Conservation (phyloP, 2,888 invertebrate genomes). For the Thereva unica region DNA sequence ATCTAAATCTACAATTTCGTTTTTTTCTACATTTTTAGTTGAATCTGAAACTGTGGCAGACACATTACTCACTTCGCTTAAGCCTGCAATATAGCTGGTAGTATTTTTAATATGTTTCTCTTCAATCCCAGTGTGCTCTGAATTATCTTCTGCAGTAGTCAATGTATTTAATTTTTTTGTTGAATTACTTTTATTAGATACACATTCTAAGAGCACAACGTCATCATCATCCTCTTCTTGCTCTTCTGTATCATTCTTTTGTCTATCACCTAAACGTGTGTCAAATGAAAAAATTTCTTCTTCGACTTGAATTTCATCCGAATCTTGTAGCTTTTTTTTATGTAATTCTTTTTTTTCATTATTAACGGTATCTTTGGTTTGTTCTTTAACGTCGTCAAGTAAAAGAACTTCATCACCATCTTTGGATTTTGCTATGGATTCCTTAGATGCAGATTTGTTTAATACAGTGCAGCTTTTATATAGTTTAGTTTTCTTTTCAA, state of each 20-base stretch:
- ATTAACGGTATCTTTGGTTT: slow-evolving; percentile 13
- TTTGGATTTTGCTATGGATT: slow-evolving; percentile 5
- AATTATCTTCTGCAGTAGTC: slow-evolving; percentile 17
- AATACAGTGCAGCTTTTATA: background rate
- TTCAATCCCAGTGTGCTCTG: background rate
- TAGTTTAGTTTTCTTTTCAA: slow-evolving; percentile 6
- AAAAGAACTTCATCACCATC: background rate
- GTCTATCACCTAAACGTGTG: slow-evolving; percentile 28
- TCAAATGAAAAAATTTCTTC: slow-evolving; percentile 42
- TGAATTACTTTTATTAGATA: slow-evolving; percentile 5
- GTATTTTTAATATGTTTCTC: background rate
- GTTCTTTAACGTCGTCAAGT: background rate
- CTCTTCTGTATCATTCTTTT: slow-evolving; percentile 10
- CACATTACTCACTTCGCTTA: too few relatives aligned
- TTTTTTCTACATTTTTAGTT: background rate
- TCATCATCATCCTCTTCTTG: slow-evolving; percentile 14
- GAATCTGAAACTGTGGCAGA: background rate
- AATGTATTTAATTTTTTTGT: slow-evolving; percentile 22
- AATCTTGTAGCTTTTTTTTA: slow-evolving; percentile 21
- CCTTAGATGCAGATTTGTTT: background rate
- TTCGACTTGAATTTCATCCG: slow-evolving; percentile 35
- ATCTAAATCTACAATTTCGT: background rate
- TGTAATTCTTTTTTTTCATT: slow-evolving; percentile 3
- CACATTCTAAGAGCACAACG: slow-evolving; percentile 11
- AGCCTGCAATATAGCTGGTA: too few relatives aligned